Conservation (phyloP, 2,113 vertebrate genomes). For the Eira barbara region DNA sequence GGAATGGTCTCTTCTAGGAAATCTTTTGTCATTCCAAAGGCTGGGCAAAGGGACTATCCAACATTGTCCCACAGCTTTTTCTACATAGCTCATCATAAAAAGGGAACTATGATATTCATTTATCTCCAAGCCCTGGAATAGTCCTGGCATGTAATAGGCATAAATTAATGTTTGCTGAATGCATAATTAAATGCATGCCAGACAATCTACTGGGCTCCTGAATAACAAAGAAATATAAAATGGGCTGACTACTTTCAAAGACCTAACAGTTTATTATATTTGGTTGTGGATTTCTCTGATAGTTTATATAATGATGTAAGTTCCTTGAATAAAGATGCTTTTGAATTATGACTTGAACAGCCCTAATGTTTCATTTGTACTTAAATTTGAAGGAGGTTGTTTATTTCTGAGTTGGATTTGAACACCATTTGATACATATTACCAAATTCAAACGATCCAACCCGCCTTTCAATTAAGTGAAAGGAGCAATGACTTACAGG, state of each 20-base stretch:
- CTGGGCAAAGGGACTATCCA: not conserved
- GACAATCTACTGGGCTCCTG: not conserved
- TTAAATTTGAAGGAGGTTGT: slow-evolving; percentile 13
- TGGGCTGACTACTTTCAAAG: not conserved
- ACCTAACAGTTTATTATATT: not conserved
- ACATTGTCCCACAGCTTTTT: not conserved
- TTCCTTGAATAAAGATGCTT: not conserved
- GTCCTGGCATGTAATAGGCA: not conserved
- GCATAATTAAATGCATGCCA: not conserved
- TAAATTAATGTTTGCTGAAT: not conserved
- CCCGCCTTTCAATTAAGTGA: slow-evolving; percentile 65
- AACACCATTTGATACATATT: slow-evolving; percentile 10
- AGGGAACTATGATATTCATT: not conserved
- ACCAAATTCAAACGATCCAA: slow-evolving; percentile 14
- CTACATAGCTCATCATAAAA: not conserved
- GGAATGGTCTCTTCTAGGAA: not conserved
- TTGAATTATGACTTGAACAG: slow-evolving; percentile 12
- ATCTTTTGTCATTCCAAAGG: not conserved
- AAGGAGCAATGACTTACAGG: slow-evolving; percentile 62
- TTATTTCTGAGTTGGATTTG: slow-evolving; percentile 47
- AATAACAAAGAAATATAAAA: slow-evolving; percentile 28
- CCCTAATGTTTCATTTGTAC: not conserved
- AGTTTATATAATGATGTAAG: slow-evolving; percentile 12
- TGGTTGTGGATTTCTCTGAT: not conserved
- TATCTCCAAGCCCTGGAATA: not conserved